Percentiles rank a stretch among this genome's conserved stretches.
Conservation (phyloP, 2,797 vertebrate species). For the Coccyzus lansbergi region DNA sequence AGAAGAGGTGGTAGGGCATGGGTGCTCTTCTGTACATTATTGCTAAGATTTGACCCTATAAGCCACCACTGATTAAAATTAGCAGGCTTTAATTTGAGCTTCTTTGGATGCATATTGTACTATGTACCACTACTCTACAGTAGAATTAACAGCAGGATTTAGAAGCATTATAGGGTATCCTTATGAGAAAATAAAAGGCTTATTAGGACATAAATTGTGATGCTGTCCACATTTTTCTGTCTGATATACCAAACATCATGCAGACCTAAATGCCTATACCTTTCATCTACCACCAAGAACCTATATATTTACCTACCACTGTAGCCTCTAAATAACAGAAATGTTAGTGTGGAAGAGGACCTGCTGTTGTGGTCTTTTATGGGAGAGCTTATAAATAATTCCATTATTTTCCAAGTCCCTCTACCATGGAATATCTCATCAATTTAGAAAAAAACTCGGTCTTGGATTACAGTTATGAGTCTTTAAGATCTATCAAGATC, state of each 20-base stretch:
- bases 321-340: background rate
- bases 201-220: background rate
- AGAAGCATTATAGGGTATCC: background rate
- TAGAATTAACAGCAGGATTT: background rate
- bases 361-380: background rate
- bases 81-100: background rate
- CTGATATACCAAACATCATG: fast-evolving
- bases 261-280: background rate
- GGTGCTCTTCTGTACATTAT: background rate
- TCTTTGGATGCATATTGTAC: background rate
- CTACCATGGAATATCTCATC: background rate
- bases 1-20: background rate
- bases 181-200: background rate
- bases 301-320: background rate
- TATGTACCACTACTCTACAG: background rate
- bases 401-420: background rate
- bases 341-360: background rate
- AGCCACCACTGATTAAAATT: slow-evolving; percentile 34
- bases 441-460: background rate
- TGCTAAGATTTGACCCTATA: slow-evolving; percentile 12
- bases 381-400: background rate
- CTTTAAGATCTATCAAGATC: background rate
- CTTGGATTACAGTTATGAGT: background rate
- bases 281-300: background rate
- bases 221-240: background rate